Evolutionary conservation across 2,113 vertebrate genomes (phyloP).

Genomic region (Rhizomys pruinosus): DNA sequence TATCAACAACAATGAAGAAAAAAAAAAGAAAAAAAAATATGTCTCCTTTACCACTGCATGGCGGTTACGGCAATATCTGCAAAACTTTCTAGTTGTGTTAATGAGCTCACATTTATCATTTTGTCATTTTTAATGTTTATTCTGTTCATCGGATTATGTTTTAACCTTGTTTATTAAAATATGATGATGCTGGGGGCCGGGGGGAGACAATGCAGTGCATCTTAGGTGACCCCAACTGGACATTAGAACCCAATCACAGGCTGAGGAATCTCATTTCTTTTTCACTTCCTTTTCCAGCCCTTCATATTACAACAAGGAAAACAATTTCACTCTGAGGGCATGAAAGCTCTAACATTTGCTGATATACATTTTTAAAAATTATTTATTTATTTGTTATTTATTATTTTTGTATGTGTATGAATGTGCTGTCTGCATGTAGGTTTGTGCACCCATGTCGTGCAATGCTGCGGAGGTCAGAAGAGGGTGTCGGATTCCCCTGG

Average conservation of each 20-base stretch:
- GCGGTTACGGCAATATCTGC: too few relatives aligned
- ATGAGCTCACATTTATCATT: background rate
- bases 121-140: background rate
- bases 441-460: too few relatives aligned
- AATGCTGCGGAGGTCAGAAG: too few relatives aligned
- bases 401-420: too few relatives aligned
- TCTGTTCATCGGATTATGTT: background rate
- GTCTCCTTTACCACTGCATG: background rate
- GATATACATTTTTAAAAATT: too few relatives aligned
- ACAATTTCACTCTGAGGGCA: background rate
- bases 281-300: background rate
- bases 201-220: accelerated
- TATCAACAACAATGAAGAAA: too few relatives aligned
- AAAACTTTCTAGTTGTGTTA: background rate
- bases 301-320: background rate
- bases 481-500: too few relatives aligned
- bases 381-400: too few relatives aligned
- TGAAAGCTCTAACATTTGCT: background rate
- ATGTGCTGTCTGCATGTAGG: too few relatives aligned
- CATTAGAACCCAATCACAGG: background rate
- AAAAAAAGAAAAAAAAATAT: too few relatives aligned
- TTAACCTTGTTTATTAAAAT: background rate
- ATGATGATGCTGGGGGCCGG: background rate
- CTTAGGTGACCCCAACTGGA: background rate
- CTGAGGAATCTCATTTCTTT: background rate